Evolutionary conservation across 2,797 vertebrate species (phyloP).

Genomic region (Phaenicophaeus curvirostris): DNA sequence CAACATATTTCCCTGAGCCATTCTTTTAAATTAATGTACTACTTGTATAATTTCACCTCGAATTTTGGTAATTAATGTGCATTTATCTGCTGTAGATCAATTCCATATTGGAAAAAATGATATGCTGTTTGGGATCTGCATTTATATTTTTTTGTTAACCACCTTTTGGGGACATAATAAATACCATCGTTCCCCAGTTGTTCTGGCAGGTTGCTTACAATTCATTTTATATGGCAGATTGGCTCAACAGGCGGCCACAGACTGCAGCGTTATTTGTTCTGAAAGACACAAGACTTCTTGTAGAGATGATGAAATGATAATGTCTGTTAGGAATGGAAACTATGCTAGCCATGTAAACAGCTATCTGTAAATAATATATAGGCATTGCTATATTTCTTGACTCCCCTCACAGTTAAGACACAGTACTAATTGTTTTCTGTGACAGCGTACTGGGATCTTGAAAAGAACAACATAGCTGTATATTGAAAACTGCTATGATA

Average conservation of each 20-base stretch:
- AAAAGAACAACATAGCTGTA: background rate
- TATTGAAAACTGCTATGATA: background rate
- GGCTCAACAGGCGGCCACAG: conserved; percentile 24
- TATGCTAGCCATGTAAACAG: background rate
- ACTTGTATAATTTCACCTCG: background rate
- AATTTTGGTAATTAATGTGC: background rate
- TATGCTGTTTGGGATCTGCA: background rate
- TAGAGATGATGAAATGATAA: conserved; percentile 29
- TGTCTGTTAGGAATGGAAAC: background rate
- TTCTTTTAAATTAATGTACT: background rate
- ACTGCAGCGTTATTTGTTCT: background rate
- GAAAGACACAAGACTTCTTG: conserved; percentile 14
- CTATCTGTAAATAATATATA: conserved; percentile 50
- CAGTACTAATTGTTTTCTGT: background rate
- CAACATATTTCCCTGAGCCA: background rate
- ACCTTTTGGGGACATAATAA: background rate
- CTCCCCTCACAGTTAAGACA: background rate
- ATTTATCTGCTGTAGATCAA: background rate
- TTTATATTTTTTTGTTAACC: background rate
- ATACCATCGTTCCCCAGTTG: background rate
- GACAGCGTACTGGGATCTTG: background rate
- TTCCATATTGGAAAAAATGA: background rate
- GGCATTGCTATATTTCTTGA: background rate
- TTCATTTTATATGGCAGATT: background rate
- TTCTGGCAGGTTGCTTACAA: background rate